A percentile compares a stretch with the other conserved stretches of the same genome.
phyloP scores from a whole-genome alignment of 2,113 vertebrate species.

The Notothenia rossii region DNA sequence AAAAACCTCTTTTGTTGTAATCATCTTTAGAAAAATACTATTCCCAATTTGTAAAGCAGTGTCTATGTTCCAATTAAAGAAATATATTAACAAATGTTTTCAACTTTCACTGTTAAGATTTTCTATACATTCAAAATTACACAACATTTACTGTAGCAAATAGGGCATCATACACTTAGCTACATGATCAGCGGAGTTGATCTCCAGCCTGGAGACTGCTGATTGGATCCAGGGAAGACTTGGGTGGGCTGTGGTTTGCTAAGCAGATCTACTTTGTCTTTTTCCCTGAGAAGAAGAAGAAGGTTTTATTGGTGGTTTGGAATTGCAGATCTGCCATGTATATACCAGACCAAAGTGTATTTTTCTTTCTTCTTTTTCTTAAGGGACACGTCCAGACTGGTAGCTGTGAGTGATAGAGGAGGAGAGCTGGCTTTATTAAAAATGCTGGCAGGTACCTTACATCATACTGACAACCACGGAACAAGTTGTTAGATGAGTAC shows the following conservation, averaged over 20 bases:
- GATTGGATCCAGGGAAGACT: background rate
- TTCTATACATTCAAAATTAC: background rate
- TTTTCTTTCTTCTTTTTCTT: conserved; percentile 5
- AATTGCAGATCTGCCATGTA: conserved; percentile 22
- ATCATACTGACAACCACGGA: conserved; percentile 45
- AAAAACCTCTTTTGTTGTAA: background rate
- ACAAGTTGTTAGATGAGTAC: conserved; percentile 26
- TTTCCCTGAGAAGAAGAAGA: conserved; percentile 3
- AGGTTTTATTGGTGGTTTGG: conserved; percentile 2
- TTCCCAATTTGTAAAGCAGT: no score
- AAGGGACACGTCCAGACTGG: conserved; percentile 36
- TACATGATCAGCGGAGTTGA: background rate
- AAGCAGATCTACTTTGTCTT: background rate
- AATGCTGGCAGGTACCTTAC: conserved; percentile 36
- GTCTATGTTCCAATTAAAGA: no score
- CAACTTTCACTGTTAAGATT: no score
- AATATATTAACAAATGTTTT: no score
- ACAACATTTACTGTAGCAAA: background rate
- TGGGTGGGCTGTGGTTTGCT: conserved; percentile 12
- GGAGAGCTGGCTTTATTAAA: conserved; percentile 49
- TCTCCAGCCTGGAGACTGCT: background rate
- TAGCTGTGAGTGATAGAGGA: conserved; percentile 40
- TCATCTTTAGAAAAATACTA: background rate
- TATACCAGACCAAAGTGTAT: conserved; percentile 13
- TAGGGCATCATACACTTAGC: background rate